Evolutionary conservation across 2,888 invertebrate species (phyloP).

Genomic region (Saturnia pavonia): DNA sequence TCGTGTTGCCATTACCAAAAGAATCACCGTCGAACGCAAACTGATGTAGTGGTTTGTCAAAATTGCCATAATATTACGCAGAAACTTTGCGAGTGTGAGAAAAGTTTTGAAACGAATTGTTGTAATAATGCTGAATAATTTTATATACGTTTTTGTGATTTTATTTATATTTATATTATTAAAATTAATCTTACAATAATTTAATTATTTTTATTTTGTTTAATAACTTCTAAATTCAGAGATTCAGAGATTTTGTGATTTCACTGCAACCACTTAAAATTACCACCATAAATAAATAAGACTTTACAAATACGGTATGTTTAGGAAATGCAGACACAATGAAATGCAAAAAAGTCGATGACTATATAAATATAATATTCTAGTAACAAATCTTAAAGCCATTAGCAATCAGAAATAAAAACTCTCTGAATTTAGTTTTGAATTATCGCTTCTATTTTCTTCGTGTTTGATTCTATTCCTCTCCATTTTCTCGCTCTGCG

Average conservation of each 20-base stretch:
- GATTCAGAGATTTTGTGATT: background rate
- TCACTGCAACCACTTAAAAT: background rate
- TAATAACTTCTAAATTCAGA: background rate
- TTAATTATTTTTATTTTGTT: slow-evolving; percentile 15
- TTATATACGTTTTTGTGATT: slow-evolving; percentile 28
- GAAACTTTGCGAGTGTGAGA: slow-evolving; percentile 25
- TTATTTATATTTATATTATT: slow-evolving; percentile 24
- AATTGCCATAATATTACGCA: slow-evolving; percentile 35
- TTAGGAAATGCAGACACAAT: background rate
- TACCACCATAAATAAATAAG: background rate
- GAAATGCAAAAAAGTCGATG: slow-evolving; percentile 13
- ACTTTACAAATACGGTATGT: background rate
- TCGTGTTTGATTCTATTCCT: slow-evolving; percentile 46
- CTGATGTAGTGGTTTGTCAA: slow-evolving; percentile 41
- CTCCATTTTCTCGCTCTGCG: slow-evolving; percentile 61
- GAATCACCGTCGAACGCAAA: slow-evolving; percentile 30
- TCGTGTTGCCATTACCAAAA: slow-evolving; percentile 53
- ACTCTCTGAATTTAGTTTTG: slow-evolving; percentile 59
- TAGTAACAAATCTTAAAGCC: slow-evolving; percentile 24
- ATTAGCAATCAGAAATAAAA: slow-evolving; percentile 56
- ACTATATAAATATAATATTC: slow-evolving; percentile 23
- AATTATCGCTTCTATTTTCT: slow-evolving; percentile 55
- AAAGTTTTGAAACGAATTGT: slow-evolving; percentile 13
- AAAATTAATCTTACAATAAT: slow-evolving; percentile 18
- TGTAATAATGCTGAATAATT: slow-evolving; percentile 33